Evolutionary conservation across 92 coral and sea anemone species (phyloP).

Genomic region (Phenganax marumi): DNA sequence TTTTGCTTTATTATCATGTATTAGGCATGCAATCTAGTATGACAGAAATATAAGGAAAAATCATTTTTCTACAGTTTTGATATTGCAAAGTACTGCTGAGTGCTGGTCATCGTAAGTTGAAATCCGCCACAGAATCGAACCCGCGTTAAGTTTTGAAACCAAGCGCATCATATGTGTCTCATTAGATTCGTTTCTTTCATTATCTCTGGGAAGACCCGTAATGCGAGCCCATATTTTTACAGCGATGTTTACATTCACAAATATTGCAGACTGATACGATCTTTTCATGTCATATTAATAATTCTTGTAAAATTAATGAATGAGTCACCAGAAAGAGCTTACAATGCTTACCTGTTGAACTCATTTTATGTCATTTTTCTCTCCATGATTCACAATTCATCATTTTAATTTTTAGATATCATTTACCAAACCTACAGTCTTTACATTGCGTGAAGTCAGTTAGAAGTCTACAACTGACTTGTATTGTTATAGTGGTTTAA

Average conservation of each 20-base stretch:
- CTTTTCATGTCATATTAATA: neutral
- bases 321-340: neutral
- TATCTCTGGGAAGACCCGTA: neutral
- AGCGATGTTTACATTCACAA: neutral
- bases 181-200: too few relatives aligned
- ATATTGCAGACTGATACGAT: neutral
- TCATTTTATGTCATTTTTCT: conserved; percentile 6
- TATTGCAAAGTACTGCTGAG: too few relatives aligned
- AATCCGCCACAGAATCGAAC: neutral
- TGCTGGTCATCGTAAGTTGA: too few relatives aligned
- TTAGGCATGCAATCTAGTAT: too few relatives aligned
- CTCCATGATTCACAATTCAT: neutral
- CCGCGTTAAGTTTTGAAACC: too few relatives aligned
- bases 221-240: neutral
- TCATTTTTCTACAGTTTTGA: too few relatives aligned
- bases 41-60: too few relatives aligned
- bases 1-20: too few relatives aligned
- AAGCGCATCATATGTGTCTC: neutral
- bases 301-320: neutral
- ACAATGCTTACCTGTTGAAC: conserved; percentile 13
- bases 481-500: neutral
- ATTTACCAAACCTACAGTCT: neutral
- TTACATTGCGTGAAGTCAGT: too few relatives aligned
- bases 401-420: neutral
- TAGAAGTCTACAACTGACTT: neutral